Evolutionary conservation across 2,797 vertebrate genomes (phyloP).

Genomic region (Lacerta viridis): DNA sequence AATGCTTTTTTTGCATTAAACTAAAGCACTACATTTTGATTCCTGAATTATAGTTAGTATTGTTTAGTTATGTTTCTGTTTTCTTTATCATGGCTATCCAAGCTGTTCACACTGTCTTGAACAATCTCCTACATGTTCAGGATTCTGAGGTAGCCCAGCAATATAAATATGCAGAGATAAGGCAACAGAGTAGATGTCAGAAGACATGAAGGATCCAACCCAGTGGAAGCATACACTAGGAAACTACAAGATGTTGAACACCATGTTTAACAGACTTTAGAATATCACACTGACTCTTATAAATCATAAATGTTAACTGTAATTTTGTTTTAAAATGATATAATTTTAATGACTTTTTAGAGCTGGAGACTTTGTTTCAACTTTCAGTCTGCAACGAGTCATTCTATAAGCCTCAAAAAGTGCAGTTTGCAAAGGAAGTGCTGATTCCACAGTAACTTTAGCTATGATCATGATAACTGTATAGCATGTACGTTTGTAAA

Average conservation of each 20-base stretch:
- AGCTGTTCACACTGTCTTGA: background rate
- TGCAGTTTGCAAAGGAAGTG: background rate
- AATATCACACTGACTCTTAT: background rate
- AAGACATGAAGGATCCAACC: background rate
- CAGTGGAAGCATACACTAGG: background rate
- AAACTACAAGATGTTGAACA: background rate
- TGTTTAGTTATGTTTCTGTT: background rate
- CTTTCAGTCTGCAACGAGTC: background rate
- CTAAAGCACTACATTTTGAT: too few species aligned
- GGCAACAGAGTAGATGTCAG: background rate
- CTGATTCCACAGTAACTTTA: background rate
- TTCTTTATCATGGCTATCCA: background rate
- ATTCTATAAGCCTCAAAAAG: background rate
- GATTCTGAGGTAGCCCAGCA: background rate
- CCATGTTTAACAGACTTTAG: background rate
- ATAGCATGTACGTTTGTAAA: constrained; percentile 46
- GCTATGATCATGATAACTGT: background rate
- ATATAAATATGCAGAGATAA: background rate
- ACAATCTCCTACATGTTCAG: background rate
- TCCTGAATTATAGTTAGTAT: too few species aligned
- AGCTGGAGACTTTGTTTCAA: background rate
- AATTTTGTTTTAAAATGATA: background rate
- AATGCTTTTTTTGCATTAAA: background rate
- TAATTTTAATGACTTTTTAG: constrained; percentile 8
- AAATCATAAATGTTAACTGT: background rate